These are phyloP conservation scores for Hermetia illucens DNA, from an alignment of 1,140 invertebrate genomes.

Conservation along the genomic window DNA sequence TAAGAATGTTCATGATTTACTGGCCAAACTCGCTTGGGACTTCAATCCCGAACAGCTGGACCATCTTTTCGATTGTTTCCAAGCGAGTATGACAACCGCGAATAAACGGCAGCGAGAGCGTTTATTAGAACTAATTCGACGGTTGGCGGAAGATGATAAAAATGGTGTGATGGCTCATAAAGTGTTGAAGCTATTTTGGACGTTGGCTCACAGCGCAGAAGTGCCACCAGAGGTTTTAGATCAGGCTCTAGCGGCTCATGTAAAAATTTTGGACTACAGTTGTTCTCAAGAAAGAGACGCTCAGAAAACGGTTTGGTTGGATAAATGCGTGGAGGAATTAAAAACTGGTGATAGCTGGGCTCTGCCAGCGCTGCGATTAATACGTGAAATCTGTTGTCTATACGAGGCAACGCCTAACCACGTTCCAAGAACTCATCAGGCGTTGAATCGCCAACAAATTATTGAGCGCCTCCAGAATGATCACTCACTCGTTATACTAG, in stretches of 20 bases:
- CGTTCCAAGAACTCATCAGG: constrained; percentile 47
- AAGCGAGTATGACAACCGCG: constrained; percentile 90
- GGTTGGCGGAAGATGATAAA: constrained; percentile 95
- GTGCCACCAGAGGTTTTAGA: constrained; percentile 96
- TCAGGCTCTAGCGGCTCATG: constrained; percentile 85
- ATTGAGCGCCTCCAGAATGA: constrained; percentile 85
- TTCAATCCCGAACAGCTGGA: constrained; percentile 95
- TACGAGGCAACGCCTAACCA: constrained; percentile 71
- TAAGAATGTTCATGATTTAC: constrained; percentile 91
- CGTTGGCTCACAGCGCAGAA: constrained; percentile 89
- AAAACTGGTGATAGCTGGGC: constrained; percentile 80
- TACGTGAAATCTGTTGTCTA: constrained; percentile 87
- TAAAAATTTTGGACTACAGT: constrained; percentile 96
- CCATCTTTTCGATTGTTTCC: constrained; percentile 95
- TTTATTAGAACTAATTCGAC: constrained; percentile 83
- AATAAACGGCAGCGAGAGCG: constrained; percentile 94
- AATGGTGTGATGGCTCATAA: constrained; percentile 98
- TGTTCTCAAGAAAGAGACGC: constrained; percentile 92
- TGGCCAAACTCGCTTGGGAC: constrained; percentile 96
- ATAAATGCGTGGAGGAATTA: constrained; percentile 89
- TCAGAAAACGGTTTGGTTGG: constrained; percentile 90
- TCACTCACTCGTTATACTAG: constrained; percentile 84
- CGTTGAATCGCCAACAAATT: constrained; percentile 56
- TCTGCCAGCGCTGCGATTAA: constrained; percentile 87
- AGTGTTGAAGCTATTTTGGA: constrained; percentile 94